Evolutionary conservation across 2,113 vertebrate species (phyloP), one percentile per base, ranked within the genome.

Genomic region (Tautogolabrus adspersus): DNA sequence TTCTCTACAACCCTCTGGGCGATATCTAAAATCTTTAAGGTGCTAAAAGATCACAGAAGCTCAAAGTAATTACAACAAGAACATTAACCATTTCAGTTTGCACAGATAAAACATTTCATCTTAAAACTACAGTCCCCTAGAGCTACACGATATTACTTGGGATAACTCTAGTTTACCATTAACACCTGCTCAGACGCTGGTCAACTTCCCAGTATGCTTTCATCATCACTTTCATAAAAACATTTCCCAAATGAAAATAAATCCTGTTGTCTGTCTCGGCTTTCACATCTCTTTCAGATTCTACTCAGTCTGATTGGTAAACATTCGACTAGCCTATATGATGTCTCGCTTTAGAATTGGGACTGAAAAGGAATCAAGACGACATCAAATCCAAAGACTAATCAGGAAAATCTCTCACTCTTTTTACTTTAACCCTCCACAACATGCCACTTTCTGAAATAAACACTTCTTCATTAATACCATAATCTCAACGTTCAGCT

Each of bases 121-220:
- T 58, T 73, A 60, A 42, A 68, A 82, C 47, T 49, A 54, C 58
- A 66, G 40, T 68, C 76, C 7, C 42, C 44, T 70, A 68, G 59
- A 75, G 46, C 54, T 68, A 85, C 68, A 72, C 37, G 57, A 58
- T 64, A 62, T 75, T 47, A 74, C 42, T 76, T 75, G 67, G 44
- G 80, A 79, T 81, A 47, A 89, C 21, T 87, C 26, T 77, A 81
- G 77, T 80, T 88, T 77, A 86, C 66, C 83, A 84, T 51, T 38
- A 84, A 88, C 87, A 91, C 91, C 84, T 93, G 59, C 90, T 86
- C 66, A 65, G 64, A 84, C 87, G 81, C 80, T 55, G 62, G 46
- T 77, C 86, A 89, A 94, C 92, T 90, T 94, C 82, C 91, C 5
- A 19, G 1, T 61, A 73, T 69, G 37, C 93, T 65, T 91, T 91